Conservation (phyloP, 2,113 vertebrate species). For the Cebus imitator region DNA sequence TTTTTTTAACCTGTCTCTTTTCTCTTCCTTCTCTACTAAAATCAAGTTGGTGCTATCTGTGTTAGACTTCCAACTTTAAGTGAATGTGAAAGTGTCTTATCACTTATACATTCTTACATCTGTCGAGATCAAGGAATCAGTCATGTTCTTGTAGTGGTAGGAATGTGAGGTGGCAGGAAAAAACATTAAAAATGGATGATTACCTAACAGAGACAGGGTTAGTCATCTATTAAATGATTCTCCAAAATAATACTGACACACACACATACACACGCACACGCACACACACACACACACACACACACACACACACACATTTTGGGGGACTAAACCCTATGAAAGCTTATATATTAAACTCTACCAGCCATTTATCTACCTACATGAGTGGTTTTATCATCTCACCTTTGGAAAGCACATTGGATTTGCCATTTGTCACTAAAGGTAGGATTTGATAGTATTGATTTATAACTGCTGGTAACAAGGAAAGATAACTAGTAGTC, state of each 20-base stretch:
- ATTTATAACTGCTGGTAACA: not conserved
- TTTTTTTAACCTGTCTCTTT: not conserved
- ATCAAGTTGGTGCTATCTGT: not conserved
- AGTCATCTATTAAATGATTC: not conserved
- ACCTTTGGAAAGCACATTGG: not conserved
- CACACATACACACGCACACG: not conserved
- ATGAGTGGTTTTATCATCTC: not conserved
- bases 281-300: not conserved
- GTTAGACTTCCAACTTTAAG: not conserved
- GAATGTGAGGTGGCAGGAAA: not conserved
- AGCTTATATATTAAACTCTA: not conserved
- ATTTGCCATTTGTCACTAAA: not conserved
- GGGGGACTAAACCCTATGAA: not conserved
- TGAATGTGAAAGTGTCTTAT: not conserved
- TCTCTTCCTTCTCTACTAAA: not conserved
- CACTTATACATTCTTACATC: not conserved
- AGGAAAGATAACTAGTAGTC: not conserved
- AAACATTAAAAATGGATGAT: constrained; percentile 7
- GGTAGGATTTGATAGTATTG: not conserved
- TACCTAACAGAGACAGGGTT: not conserved
- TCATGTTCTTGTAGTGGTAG: not conserved
- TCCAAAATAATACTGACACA: not conserved
- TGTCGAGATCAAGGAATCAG: not conserved
- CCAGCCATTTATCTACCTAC: not conserved
- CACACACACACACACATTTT: not conserved